Evolutionary conservation across 1,140 invertebrate genomes (phyloP), one percentile per base, ranked within the genome.

Genomic region (Monomorium pharaonis): DNA sequence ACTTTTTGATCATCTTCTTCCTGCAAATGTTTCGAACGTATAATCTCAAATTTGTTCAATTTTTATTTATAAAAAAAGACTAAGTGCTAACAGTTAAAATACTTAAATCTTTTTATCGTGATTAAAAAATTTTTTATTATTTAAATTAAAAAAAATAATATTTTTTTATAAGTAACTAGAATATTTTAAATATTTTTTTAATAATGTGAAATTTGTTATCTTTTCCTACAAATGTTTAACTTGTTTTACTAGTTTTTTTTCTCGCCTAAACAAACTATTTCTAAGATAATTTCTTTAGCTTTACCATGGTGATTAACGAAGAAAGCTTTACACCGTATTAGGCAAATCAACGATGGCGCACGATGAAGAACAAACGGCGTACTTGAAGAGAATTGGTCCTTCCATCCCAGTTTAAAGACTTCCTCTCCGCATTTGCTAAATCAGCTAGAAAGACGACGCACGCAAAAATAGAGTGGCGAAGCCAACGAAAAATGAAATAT

Each of bases 1-100:
- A 97, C 96, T 95, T 98, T 98, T 94, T 98, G 97, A 88, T 98
- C 97, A 94, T 98, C 97, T 94, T 97, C 97, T 86, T 97, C 96
- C 96, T 97, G 91, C 12, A 90, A 27, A 21, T n/a, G 12, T 78
- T 5, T 6, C 12, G 27, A 37, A 62, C 9, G 0, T 3, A 44
- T 18, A 67, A 67, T 47, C 30, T 24, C 10, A 33, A 42, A 12
- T 47, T 30, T 9, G 14, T 63, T 3, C 10, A 72, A 10, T 56
- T 78, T 51, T 49, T 67, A 78, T 24, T 67, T 54, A 16, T 62
- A 24, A 47, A 63, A 77, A 54, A 24, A 56, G 42, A 24, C n/a
- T n/a, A 16, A 62, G 3, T 30, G 6, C 7, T 24, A 58, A 24
- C 7, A 58, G 14, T 60, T 60, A 2, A 58, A 0, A 12, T 42